These are phyloP conservation scores for Xenopus tropicalis DNA, from an alignment of 2,113 vertebrate genomes.

Conservation along the genomic window DNA sequence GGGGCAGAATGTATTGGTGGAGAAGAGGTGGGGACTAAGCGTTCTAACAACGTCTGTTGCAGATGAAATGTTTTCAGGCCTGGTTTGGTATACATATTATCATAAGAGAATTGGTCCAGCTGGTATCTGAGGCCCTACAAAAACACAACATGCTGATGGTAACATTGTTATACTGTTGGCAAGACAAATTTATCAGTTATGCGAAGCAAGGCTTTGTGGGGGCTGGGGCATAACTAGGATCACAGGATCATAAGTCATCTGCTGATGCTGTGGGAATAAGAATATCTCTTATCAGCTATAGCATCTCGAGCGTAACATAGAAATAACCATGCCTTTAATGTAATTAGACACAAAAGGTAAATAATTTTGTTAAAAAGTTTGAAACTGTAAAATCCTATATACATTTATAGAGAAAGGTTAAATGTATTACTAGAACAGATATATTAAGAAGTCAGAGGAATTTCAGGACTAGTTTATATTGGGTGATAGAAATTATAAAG, in stretches of 20 bases:
- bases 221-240: background rate
- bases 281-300: too few relatives aligned
- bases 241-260: background rate
- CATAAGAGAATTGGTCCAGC: background rate
- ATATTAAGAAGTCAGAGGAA: too few relatives aligned
- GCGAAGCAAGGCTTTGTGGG: background rate
- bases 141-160: background rate
- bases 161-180: background rate
- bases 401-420: too few relatives aligned
- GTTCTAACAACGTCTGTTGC: constrained; percentile 15
- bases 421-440: too few relatives aligned
- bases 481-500: too few relatives aligned
- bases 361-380: too few relatives aligned
- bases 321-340: too few relatives aligned
- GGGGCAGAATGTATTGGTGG: constrained; percentile 21
- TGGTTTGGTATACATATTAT: constrained; percentile 9
- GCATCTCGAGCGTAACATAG: too few relatives aligned
- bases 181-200: background rate
- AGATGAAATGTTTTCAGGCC: constrained; percentile 5
- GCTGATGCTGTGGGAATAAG: background rate
- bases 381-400: too few relatives aligned
- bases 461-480: too few relatives aligned
- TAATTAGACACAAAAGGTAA: too few relatives aligned
- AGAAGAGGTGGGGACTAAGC: constrained; percentile 18
- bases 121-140: background rate